A percentile compares a stretch with the other conserved stretches of the same genome.
Evolutionary conservation across 2,113 vertebrate genomes (phyloP).

Genomic region (Gnathonemus longibarbis): DNA sequence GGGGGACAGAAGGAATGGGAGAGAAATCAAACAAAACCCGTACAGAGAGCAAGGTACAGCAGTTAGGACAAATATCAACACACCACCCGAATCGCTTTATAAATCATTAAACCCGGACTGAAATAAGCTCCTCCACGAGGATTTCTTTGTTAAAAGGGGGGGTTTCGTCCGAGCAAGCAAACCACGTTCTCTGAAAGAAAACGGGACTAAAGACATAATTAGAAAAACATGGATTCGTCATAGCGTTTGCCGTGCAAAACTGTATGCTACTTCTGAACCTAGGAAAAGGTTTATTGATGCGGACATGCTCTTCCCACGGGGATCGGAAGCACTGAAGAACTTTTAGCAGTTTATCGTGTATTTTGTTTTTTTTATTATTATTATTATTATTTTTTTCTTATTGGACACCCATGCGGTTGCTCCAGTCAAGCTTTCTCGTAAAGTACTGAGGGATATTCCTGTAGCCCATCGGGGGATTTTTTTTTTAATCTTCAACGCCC

Average conservation of each 20-base stretch:
- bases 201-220: slow-evolving; percentile 34
- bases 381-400: slow-evolving; percentile 11
- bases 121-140: slow-evolving; percentile 33
- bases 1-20: slow-evolving; percentile 53
- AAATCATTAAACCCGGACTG: slow-evolving; percentile 21
- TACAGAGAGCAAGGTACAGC: slow-evolving; percentile 54
- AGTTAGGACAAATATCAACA: slow-evolving; percentile 44
- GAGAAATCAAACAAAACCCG: slow-evolving; percentile 42
- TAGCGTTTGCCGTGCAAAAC: slow-evolving; percentile 31
- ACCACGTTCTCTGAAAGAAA: slow-evolving; percentile 19
- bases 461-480: slow-evolving; percentile 35
- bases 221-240: slow-evolving; percentile 51
- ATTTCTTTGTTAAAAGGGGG: slow-evolving; percentile 27
- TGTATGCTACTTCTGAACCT: neutral
- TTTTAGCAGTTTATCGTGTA: neutral
- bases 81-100: slow-evolving; percentile 36
- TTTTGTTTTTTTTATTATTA: slow-evolving; percentile 14
- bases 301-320: neutral
- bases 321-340: neutral
- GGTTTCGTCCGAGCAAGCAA: slow-evolving; percentile 16
- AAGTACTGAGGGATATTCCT: slow-evolving; percentile 47
- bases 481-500: slow-evolving; percentile 35
- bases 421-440: slow-evolving; percentile 30
- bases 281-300: neutral
- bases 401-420: slow-evolving; percentile 47